Conservation (phyloP, 2,888 invertebrate genomes). For the Scelioninae gen. 2 region DNA sequence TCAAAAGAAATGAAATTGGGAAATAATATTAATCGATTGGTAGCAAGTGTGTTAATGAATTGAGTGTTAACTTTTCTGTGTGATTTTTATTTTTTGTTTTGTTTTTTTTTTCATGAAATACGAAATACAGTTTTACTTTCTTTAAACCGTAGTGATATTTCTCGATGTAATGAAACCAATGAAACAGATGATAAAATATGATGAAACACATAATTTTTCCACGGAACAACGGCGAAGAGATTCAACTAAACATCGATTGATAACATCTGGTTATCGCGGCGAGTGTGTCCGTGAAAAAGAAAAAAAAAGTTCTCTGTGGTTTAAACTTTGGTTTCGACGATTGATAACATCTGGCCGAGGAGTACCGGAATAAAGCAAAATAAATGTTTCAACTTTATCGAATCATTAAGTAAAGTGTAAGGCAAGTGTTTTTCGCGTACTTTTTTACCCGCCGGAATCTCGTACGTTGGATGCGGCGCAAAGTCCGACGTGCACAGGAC, state of each 20-base stretch:
- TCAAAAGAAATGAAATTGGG: too few species aligned
- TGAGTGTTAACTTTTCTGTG: too few species aligned
- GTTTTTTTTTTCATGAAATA: too few species aligned
- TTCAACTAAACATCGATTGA: slow-evolving; percentile 50
- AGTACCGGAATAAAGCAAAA: slow-evolving; percentile 39
- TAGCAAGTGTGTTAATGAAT: too few species aligned
- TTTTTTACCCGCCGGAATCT: slow-evolving; percentile 4
- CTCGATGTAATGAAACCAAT: slow-evolving; percentile 6
- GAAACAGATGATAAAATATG: slow-evolving; percentile 32
- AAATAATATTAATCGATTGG: too few species aligned
- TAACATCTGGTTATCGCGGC: slow-evolving; percentile 40
- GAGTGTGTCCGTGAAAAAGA: slow-evolving; percentile 31
- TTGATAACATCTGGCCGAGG: slow-evolving; percentile 44
- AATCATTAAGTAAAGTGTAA: slow-evolving; percentile 50
- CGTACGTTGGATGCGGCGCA: not conserved
- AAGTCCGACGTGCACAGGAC: slow-evolving; percentile 1
- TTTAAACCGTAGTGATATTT: too few species aligned
- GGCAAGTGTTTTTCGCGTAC: slow-evolving; percentile 22
- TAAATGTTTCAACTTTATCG: slow-evolving; percentile 52
- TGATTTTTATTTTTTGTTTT: too few species aligned
- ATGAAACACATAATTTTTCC: slow-evolving; percentile 28
- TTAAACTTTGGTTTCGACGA: slow-evolving; percentile 53
- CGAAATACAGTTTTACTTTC: too few species aligned
- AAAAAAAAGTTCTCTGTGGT: slow-evolving; percentile 52
- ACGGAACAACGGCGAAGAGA: slow-evolving; percentile 16